Base-by-base conservation (phyloP, 2,113 vertebrate species). In the Eublepharis macularius region DNA sequence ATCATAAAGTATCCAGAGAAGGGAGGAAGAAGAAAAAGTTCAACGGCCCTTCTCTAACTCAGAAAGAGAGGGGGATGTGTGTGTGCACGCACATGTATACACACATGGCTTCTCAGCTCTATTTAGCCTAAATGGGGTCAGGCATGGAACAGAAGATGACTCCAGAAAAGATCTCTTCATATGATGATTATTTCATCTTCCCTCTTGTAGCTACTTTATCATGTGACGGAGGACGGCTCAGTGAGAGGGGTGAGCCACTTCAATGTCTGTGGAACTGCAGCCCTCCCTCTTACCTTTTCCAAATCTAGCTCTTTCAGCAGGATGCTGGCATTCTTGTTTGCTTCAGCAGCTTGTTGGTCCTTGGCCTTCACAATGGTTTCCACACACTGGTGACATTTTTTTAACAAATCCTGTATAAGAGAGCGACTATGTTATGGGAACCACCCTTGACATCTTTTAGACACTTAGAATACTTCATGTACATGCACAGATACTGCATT, bases 351-450 rank as follows among this genome's bases (percentile, higher is more conserved):
- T 95, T 99, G 99, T 93, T 99, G 98, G 95, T 99, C 99, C 97
- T 99, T 99, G 96, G 99, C 99, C 96, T 99, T 99, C 92, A 99
- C 99, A 89, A 99, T 99, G 2, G 98, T 99, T 95, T 99, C 99
- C 98, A 99, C 99, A 95, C 99, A 99, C 70, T 99, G 99, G 93
- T 99, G 99, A 95, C 99, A 99, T 92, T 99, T 99, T 94, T 99
- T 99, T 90, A 99, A 94, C 86, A 99, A 93, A 95, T 99, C 99
- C 99, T 99, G 89, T 36, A 92, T 49, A 80, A 63, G 13, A 92
- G 88, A 73, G 89, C 5, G 13, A 79, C 39, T 84, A 47, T 82
- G 80, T 93, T 89, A 91, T 4, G 72, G 77, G 66, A 88, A 86
- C 16, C 3, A 45, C 83, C 0, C 0, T 6, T 81, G 81, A 34